Base-by-base conservation (phyloP, 1,140 invertebrate genomes). In the Aricia agestis region DNA sequence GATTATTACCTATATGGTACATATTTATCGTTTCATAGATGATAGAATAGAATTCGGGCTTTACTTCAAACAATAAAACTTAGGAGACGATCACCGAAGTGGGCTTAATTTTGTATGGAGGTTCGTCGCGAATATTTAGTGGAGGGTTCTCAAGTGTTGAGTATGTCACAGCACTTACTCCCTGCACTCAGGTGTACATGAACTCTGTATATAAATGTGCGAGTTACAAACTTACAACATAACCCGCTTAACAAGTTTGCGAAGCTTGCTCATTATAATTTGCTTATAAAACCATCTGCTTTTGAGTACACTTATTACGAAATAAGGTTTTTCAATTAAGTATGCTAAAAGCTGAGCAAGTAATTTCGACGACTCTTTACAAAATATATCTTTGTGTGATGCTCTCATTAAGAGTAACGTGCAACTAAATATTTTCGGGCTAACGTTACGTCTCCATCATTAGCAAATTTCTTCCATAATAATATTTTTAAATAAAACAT, bases 111-210 rank as follows among this genome's bases (percentile, higher is more conserved):
- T 52, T 52, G 13, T 52, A 52, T 52, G 45, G 10, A 52, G 6
- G 13, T 15, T 52, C 45, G 13, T 52, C 36, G 36, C 36, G 36
- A 36, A 5, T 36, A 36, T 36, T 36, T 3, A 11, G 45, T 52
- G 11, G 45, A 52, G 45, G 13, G 11, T 10, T 52, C 45, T 52
- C 45, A 52, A 52, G 45, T 13, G 7, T 52, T 52, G 45, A 52
- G 45, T 52, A 52, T 52, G 45, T 52, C 45, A 52, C 45, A 52
- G 45, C 45, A 52, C 45, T 52, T 52, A 52, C 45, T 52, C 45
- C 45, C 45, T 11, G 45, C 45, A 13, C 45, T 52, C 45, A 52
- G 45, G 45, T 52, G 13, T 52, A 52, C 45, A 52, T 52, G 45
- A 52, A 52, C 45, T 52, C 45, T 11, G 45, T 52, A 52, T 15